Evolutionary conservation across 2,888 invertebrate genomes (phyloP).

Genomic region (Volucella inflata): DNA sequence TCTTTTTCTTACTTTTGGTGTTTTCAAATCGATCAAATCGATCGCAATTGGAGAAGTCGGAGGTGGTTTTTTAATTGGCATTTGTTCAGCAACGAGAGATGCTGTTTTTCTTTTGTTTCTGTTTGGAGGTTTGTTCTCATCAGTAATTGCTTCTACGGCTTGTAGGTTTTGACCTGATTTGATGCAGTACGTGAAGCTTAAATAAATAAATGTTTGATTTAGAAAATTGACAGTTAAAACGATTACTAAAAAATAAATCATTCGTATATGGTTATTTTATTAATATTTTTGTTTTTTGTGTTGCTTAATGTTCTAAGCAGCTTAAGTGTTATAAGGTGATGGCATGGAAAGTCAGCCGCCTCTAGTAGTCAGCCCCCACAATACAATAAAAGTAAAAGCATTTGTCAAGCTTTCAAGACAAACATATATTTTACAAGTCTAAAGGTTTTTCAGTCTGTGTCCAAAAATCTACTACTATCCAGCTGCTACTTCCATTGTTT

Average conservation of each 20-base stretch:
- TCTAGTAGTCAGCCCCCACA: no score
- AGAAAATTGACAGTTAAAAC: background rate
- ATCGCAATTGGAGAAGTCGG: slow-evolving; percentile 13
- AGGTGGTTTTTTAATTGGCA: slow-evolving; percentile 10
- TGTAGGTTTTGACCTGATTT: slow-evolving; percentile 79
- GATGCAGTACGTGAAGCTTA: slow-evolving; percentile 81
- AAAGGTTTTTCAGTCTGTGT: no score
- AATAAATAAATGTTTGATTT: slow-evolving; percentile 11
- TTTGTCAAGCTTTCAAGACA: no score
- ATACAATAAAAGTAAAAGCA: no score
- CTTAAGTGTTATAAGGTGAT: no score
- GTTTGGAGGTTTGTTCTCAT: slow-evolving; percentile 46
- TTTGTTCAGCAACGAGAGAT: slow-evolving; percentile 29
- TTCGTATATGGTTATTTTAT: background rate
- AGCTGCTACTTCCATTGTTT: no score
- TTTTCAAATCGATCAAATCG: slow-evolving; percentile 65
- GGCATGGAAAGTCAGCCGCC: no score
- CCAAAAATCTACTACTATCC: no score
- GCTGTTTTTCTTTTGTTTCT: slow-evolving; percentile 27
- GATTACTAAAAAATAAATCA: background rate
- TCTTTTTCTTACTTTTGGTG: slow-evolving; percentile 48
- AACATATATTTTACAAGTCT: no score
- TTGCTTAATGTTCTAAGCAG: no score
- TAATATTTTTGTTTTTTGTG: no score
- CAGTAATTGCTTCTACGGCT: slow-evolving; percentile 31